Base-by-base conservation (phyloP, 2,888 invertebrate species). In the Agrotis puta region DNA sequence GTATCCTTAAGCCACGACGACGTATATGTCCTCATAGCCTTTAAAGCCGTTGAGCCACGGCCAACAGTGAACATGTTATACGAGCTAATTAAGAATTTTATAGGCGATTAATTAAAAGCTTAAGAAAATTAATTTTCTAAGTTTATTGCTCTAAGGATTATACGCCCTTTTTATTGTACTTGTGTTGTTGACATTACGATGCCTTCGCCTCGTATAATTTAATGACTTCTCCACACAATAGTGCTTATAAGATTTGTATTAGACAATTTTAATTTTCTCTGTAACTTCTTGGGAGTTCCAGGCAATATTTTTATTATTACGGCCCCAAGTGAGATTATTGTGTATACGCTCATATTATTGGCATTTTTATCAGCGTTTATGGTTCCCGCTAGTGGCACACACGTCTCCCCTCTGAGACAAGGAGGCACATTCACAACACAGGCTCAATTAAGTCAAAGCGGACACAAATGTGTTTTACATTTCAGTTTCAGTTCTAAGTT, bases 81-180 rank as follows among this genome's bases (percentile, higher is more conserved):
- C 56, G 71, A 77, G 56, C 59, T 66, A 68, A 77, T 82, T 68
- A 77, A n/a, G 56, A 20, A 63, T 56, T 81, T 72, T 65, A 79
- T 64, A 11, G 59, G 33, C 64, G 59, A 77, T 70, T 69, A 59
- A 54, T 58, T 62, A 59, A 54, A 50, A 20, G 6, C 47, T 63
- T 50, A 51, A 58, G 51, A 61, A 63, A 81, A 63, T 59, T 63
- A 56, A 48, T 45, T 64, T 54, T 50, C 24, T n/a, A 50, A 50
- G n/a, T 39, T 51, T 58, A 74, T 61, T 2, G 16, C 27, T 64
- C 43, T 39, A 14, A 51, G 18, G 47, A 45, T 24, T 65, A 43
- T 53, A 51, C 13, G 43, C 11, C 16, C 9, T 54, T 51, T 14
- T 20, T 48, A 39, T 48, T 20, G 2, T 59, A 33, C 48, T 67